Evolutionary conservation across 1,140 invertebrate species (phyloP).

Genomic region (Centruroides vittatus): DNA sequence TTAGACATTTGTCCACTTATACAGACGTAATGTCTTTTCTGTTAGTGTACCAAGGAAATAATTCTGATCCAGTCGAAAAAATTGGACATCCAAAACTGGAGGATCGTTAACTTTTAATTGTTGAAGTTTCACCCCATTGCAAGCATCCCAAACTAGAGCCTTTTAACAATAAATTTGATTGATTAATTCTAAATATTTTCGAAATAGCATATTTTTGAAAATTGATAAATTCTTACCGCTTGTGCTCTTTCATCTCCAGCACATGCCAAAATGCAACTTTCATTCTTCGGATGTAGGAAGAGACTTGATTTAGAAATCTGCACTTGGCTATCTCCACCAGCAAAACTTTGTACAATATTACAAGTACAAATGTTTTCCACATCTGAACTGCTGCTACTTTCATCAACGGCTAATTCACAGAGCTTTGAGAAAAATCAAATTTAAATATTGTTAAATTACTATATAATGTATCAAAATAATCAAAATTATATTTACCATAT

Average conservation of each 20-base stretch:
- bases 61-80: slow-evolving; percentile 35
- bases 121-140: slow-evolving; percentile 39
- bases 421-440: no score
- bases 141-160: slow-evolving; percentile 46
- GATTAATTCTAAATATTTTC: no score
- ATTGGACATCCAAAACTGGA: slow-evolving; percentile 46
- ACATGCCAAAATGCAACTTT: slow-evolving; percentile 11
- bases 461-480: slow-evolving; percentile 2
- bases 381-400: no score
- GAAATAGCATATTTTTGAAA: neutral
- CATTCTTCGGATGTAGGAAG: slow-evolving; percentile 29
- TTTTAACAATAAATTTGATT: neutral
- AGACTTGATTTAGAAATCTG: slow-evolving; percentile 45
- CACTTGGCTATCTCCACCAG: slow-evolving; percentile 44
- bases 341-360: slow-evolving; percentile 42
- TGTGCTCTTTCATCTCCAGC: slow-evolving; percentile 26
- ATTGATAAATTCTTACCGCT: slow-evolving; percentile 3
- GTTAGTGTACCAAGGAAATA: slow-evolving; percentile 45
- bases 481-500: slow-evolving; percentile 10
- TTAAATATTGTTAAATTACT: neutral
- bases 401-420: no score
- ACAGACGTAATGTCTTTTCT: slow-evolving; percentile 45
- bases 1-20: slow-evolving; percentile 28
- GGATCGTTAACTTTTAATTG: slow-evolving; percentile 39
- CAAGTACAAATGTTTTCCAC: slow-evolving; percentile 26